Base-by-base conservation (phyloP, 2,888 invertebrate genomes). In the Selenia dentaria region DNA sequence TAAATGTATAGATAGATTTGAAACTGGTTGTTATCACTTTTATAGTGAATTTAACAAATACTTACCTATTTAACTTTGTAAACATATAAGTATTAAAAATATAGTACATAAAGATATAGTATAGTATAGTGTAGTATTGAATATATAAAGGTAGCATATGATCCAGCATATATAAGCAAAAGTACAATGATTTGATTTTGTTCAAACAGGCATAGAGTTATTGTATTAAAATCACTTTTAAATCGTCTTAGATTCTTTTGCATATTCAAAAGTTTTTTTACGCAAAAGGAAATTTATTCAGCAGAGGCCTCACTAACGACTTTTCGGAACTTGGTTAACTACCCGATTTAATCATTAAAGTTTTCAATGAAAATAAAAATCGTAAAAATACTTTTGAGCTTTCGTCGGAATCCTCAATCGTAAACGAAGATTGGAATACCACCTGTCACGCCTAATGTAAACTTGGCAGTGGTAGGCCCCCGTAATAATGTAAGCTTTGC, bases 341-440 rank as follows among this genome's bases (percentile, higher is more conserved):
- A 52, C 50, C 48, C 44, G 46, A 54, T 59, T 56, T 56, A 51
- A 59, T 56, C 56, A 56, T 56, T 54, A 34, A 59, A 56, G 54
- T 59, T 59, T 59, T 51, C 52, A 52, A 54, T 54, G 47, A 48
- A 59, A 56, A 59, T 59, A 56, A 59, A 59, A 68, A 65, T 57
- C 64, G 57, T 70, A 70, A 70, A 70, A 62, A 58, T 52, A 55
- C 40, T 51, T 18, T 48, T 48, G 41, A 37, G 47, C 41, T 42
- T 57, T 57, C 53, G 51, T 40, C 49, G 59, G 59, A 64, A 66
- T 67, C 65, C 57, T 41, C 58, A 71, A 65, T 70, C 71, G 68
- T 70, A 71, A 72, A 72, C 58, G 68, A 43, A 63, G 65, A 72
- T 71, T 67, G 66, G 63, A 63, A 54, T 54, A 61, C 62, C 70